Percentiles rank a stretch among this genome's conserved stretches.
Evolutionary conservation across 2,797 vertebrate species (phyloP).

Genomic region (Crenuchus spilurus): DNA sequence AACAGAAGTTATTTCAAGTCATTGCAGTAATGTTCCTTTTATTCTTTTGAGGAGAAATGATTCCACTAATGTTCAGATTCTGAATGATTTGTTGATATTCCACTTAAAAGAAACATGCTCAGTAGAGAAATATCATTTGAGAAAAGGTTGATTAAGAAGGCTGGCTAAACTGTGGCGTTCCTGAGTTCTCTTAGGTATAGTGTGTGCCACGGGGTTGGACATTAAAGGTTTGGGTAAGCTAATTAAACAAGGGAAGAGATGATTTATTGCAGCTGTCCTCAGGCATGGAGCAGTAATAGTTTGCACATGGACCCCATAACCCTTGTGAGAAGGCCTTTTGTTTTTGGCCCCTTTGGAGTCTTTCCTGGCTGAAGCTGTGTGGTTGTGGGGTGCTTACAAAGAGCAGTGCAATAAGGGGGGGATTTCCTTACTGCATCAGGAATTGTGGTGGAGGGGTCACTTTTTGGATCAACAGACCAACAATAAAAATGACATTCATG

Average conservation of each 20-base stretch:
- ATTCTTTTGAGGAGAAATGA: too few species aligned
- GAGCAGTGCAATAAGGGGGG: background rate
- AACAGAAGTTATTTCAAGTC: too few species aligned
- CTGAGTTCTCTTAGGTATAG: background rate
- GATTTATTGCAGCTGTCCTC: slow-evolving; percentile 49
- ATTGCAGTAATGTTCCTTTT: too few species aligned
- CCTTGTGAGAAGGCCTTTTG: slow-evolving; percentile 49
- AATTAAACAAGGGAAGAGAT: slow-evolving; percentile 46
- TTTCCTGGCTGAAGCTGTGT: slow-evolving; percentile 16
- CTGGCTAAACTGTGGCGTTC: background rate
- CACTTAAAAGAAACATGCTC: too few species aligned
- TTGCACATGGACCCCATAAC: slow-evolving; percentile 54
- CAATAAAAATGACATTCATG: background rate
- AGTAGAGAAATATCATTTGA: background rate
- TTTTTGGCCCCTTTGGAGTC: slow-evolving; percentile 33
- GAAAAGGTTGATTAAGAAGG: background rate
- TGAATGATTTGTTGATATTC: too few species aligned
- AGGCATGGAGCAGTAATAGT: slow-evolving; percentile 52
- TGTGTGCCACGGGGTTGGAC: background rate
- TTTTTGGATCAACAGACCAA: background rate
- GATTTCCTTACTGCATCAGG: background rate
- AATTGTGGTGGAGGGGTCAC: background rate
- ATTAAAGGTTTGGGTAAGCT: slow-evolving; percentile 15
- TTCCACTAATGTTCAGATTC: too few species aligned
- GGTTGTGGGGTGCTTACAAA: background rate